A percentile compares a stretch with the other conserved stretches of the same genome.
phyloP scores from a whole-genome alignment of 2,888 invertebrate genomes.

The Sphecodes monilicornis region DNA sequence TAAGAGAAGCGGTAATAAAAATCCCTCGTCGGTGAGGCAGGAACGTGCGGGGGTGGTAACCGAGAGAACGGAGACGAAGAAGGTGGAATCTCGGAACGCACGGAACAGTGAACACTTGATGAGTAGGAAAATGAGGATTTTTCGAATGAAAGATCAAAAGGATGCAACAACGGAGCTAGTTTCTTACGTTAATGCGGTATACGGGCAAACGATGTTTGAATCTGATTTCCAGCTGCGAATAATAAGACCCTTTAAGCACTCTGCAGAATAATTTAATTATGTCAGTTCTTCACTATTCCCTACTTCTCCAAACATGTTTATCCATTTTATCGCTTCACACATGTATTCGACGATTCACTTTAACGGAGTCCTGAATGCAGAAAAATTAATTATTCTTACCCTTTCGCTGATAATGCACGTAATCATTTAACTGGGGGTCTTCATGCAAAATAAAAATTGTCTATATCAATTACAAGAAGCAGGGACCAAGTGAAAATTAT shows the following conservation, averaged over 20 bases:
- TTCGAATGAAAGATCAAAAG: conserved; percentile 53
- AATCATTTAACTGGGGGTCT: no score
- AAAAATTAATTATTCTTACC: no score
- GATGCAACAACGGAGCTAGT: conserved; percentile 20
- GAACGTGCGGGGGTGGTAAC: not conserved
- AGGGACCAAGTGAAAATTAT: no score
- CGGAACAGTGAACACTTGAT: conserved; percentile 33
- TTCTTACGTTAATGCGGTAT: conserved; percentile 43
- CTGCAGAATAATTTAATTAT: not conserved
- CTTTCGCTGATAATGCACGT: no score
- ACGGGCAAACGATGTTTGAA: conserved; percentile 17
- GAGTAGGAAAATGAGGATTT: conserved; percentile 46
- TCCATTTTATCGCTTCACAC: not conserved
- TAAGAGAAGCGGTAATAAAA: conserved; percentile 64
- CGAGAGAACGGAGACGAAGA: not conserved
- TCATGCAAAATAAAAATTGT: no score
- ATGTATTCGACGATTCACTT: not conserved
- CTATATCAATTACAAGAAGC: no score
- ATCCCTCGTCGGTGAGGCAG: conserved; percentile 28
- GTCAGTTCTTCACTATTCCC: not conserved
- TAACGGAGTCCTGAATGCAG: no score
- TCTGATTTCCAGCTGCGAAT: conserved; percentile 1
- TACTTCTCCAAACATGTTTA: not conserved
- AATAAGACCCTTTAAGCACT: not conserved
- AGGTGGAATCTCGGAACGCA: conserved; percentile 26